phyloP scores from a whole-genome alignment of 1,140 invertebrate species.

The Zaprionus capensis region DNA sequence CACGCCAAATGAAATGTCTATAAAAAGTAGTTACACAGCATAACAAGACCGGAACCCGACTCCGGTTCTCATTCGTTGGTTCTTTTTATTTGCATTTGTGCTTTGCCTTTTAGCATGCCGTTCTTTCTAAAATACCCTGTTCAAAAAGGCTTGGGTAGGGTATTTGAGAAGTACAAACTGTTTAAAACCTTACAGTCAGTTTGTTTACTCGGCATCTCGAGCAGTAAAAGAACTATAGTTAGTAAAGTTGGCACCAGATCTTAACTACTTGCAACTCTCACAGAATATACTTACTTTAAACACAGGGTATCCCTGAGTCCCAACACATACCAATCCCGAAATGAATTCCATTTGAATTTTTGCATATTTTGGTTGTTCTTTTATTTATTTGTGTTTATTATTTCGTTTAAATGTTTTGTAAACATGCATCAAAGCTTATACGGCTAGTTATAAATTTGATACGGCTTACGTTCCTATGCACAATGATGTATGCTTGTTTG shows the following conservation, averaged over 20 bases:
- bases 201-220: not conserved
- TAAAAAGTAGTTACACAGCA: slow-evolving; percentile 65
- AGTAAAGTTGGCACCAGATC: not conserved
- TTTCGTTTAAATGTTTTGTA: slow-evolving; percentile 81
- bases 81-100: slow-evolving; percentile 50
- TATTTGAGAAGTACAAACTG: not conserved
- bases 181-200: not conserved
- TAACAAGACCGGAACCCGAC: slow-evolving; percentile 30
- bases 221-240: not conserved
- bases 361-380: slow-evolving; percentile 33
- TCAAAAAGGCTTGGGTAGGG: not conserved
- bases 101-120: slow-evolving; percentile 11
- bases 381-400: slow-evolving; percentile 48
- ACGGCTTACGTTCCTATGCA: slow-evolving; percentile 36
- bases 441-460: slow-evolving; percentile 71
- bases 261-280: no score
- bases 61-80: slow-evolving; percentile 1
- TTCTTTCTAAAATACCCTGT: not conserved
- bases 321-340: slow-evolving; percentile 7
- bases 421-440: slow-evolving; percentile 82
- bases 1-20: slow-evolving; percentile 68
- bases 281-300: not conserved
- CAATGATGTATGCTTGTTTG: slow-evolving; percentile 24
- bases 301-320: not conserved
- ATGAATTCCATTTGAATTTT: slow-evolving; percentile 17